Conservation (phyloP, 2,888 invertebrate species). For the Priocnemis perturbator region DNA sequence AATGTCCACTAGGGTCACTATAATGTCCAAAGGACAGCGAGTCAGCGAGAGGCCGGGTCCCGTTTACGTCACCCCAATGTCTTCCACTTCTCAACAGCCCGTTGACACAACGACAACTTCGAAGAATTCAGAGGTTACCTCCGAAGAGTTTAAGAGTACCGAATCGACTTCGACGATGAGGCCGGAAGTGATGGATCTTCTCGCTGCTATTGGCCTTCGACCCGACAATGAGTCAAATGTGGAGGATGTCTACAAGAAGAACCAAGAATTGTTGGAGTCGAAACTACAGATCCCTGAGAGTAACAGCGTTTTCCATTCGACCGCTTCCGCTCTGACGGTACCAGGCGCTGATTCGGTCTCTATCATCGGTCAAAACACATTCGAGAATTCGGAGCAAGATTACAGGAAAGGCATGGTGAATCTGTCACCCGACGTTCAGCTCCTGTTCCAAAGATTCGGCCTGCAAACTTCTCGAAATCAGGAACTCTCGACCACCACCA, state of each 20-base stretch:
- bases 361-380: conserved; percentile 59
- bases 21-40: background rate
- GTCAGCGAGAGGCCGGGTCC: conserved; percentile 42
- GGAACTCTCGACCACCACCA: conserved; percentile 46
- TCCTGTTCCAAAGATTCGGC: conserved; percentile 69
- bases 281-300: conserved; percentile 49
- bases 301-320: conserved; percentile 34
- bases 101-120: conserved; percentile 48
- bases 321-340: conserved; percentile 38
- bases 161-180: conserved; percentile 62
- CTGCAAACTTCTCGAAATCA: conserved; percentile 56
- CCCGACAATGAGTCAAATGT: conserved; percentile 50
- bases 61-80: conserved; percentile 64
- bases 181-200: conserved; percentile 70
- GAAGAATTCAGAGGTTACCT: conserved; percentile 22
- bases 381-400: conserved; percentile 51
- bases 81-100: conserved; percentile 30
- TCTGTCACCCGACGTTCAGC: conserved; percentile 67
- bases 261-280: conserved; percentile 38
- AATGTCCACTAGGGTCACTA: background rate
- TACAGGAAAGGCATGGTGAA: conserved; percentile 66
- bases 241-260: conserved; percentile 39
- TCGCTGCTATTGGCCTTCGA: conserved; percentile 75
- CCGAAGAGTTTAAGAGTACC: conserved; percentile 36
- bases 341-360: conserved; percentile 42